phyloP scores from a whole-genome alignment of 2,888 invertebrate species.

The Caenorhabditis sp. region DNA sequence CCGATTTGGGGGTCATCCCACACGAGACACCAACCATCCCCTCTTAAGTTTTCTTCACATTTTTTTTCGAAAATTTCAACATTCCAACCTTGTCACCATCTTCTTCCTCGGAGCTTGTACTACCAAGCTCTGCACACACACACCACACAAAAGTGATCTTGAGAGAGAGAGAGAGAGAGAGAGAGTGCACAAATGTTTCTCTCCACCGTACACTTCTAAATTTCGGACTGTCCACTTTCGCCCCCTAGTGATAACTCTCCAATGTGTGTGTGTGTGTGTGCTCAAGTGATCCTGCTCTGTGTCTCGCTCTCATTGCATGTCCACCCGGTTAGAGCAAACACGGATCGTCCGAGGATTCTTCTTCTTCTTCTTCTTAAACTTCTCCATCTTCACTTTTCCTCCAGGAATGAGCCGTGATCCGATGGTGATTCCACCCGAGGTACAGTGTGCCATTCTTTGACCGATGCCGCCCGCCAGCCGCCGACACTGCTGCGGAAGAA shows the following conservation, averaged over 20 bases:
- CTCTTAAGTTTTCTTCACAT: slow-evolving; percentile 4
- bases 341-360: slow-evolving; percentile 31
- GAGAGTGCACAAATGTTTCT: slow-evolving; percentile 57
- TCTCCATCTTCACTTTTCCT: neutral
- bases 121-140: slow-evolving; percentile 57
- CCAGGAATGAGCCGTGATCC: slow-evolving; percentile 9
- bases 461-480: slow-evolving; percentile 29
- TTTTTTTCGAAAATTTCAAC: slow-evolving; percentile 52
- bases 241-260: slow-evolving; percentile 57
- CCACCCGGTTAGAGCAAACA: slow-evolving; percentile 55
- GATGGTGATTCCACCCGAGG: slow-evolving; percentile 15
- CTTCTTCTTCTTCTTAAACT: slow-evolving; percentile 16
- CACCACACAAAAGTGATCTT: slow-evolving; percentile 22
- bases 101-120: slow-evolving; percentile 44
- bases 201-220: slow-evolving; percentile 36
- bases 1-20: slow-evolving; percentile 2
- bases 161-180: slow-evolving; percentile 28
- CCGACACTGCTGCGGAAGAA: neutral
- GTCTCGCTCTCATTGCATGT: slow-evolving; percentile 35
- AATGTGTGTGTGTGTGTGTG: slow-evolving; percentile 64
- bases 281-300: slow-evolving; percentile 65
- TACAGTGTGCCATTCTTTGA: slow-evolving; percentile 57
- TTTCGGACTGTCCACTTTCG: slow-evolving; percentile 58
- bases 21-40: slow-evolving; percentile 12
- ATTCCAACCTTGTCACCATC: slow-evolving; percentile 32